Base-by-base conservation (phyloP, 2,888 invertebrate species). In the Pheosia tremula region DNA sequence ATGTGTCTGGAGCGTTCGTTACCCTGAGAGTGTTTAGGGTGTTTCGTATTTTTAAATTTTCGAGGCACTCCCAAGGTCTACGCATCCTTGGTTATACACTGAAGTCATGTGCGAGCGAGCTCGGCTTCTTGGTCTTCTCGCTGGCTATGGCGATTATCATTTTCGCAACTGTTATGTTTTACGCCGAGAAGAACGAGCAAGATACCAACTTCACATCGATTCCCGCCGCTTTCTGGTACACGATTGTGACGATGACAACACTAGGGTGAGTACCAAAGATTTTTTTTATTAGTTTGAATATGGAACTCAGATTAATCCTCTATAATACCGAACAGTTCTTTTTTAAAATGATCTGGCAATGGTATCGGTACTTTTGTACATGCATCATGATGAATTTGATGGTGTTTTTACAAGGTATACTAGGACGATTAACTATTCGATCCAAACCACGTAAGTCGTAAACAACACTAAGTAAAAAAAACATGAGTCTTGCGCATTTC, bases 141-240 rank as follows among this genome's bases (percentile, higher is more conserved):
- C 94, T 99, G 84, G 99, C 99, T 71, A 99, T 99, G 99, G 99
- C 99, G 82, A 99, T 99, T 90, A 99, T 99, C 84, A 99, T 99
- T 85, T 99, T 99, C 91, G 99, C 99, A 70, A 99, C 99, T 52
- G 99, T 99, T 79, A 99, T 99, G 99, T 99, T 98, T 95, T 99
- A 99, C 95, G 99, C 99, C 59, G 99, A 99, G 95, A 99, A 99
- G 94, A 99, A 99, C 89, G 99, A 98, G 74, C 97, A 97, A 81
- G 97, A 97, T 80, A 99, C 99, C 61, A 98, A 98, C 91, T 99
- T 99, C 95, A 99, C 98, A 70, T 99, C 99, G 88, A 99, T 99
- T 94, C 99, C 99, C 65, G 98, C 99, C 61, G 99, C 99, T 77
- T 99, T 99, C 94, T 99, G 99, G 99, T 99, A 99, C 95, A 99